Percentiles rank a stretch among this genome's conserved stretches.
Conservation (phyloP, 2,113 vertebrate species). For the Camelus bactrianus region DNA sequence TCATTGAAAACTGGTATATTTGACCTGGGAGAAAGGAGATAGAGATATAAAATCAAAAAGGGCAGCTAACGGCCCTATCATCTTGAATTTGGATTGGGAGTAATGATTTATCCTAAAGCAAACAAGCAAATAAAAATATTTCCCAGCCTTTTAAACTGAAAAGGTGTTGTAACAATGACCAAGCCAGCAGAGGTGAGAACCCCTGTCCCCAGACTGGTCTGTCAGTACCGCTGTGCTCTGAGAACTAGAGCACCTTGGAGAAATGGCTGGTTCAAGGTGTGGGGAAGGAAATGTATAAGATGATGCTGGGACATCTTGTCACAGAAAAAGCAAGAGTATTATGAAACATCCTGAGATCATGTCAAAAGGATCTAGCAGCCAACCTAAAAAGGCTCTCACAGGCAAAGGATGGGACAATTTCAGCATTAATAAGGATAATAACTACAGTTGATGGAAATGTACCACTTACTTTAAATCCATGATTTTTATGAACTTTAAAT, state of each 20-base stretch:
- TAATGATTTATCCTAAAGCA: not conserved
- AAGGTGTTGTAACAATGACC: not conserved
- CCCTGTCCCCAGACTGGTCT: not conserved
- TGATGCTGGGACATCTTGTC: not conserved
- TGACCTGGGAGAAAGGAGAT: not conserved
- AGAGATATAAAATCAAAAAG: not conserved
- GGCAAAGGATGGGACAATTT: not conserved
- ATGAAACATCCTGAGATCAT: not conserved
- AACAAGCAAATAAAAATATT: not conserved
- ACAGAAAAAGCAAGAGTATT: not conserved
- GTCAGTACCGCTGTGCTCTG: not conserved
- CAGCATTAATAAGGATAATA: not conserved
- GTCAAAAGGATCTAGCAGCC: not conserved
- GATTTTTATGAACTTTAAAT: not conserved
- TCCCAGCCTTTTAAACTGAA: not conserved
- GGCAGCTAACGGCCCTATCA: not conserved
- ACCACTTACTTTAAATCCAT: not conserved
- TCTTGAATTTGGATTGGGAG: conserved; percentile 14
- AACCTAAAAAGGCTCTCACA: not conserved
- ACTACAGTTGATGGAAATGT: not conserved
- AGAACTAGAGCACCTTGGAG: not conserved
- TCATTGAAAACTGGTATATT: not conserved
- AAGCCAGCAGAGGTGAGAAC: not conserved
- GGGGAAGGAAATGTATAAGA: no score
- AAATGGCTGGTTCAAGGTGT: not conserved